Base-by-base conservation (phyloP, 92 coral and sea anemone genomes). In the Pocillopora meandrina region DNA sequence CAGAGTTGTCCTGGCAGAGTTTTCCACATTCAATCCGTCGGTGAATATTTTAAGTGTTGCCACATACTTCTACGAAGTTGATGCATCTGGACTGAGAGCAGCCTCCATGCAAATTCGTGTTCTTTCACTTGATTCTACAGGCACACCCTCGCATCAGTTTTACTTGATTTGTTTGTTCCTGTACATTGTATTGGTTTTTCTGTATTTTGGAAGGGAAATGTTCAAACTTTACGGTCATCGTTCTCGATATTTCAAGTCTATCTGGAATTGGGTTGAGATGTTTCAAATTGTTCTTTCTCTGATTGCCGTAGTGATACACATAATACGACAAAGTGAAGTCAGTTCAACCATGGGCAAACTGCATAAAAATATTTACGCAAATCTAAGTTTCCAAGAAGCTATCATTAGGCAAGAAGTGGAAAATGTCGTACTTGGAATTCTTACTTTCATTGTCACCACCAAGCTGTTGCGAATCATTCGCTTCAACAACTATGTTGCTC, bases 181-280 rank as follows among this genome's bases (percentile, higher is more conserved):
- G 15, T 87, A 90, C 52, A 87, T 85, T 34, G 66, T 87, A 65
- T 77, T 92, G 12, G 85, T 76, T 15, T 8, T 92, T 14, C 83
- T 84, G 65, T 90, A 84, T 71, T 69, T 80, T 16, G 90, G 74
- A 2, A 75, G 86, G 10, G 91, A 84, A 88, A 82, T 84, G 18
- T 34, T 69, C 26, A 84, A 67, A 62, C 71, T 87, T 35, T 87
- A 75, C 81, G 72, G 71, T 52, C 81, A 74, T 68, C 72, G 84
- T 19, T 21, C 56, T 20, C 72, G 78, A 13, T 90, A 86, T 77
- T 92, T 92, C 66, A 87, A 65, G 20, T 55, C 60, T 18, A 13
- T 87, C 2, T 92, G 95, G 95, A 92, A 92, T 42, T 92, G 92
- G 93, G 31, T 92, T 26, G 95, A 92, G 66, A 78, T 92, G 23